Evolutionary conservation across 2,888 invertebrate species (phyloP).

Genomic region (Glyphotaelius pellucidus): DNA sequence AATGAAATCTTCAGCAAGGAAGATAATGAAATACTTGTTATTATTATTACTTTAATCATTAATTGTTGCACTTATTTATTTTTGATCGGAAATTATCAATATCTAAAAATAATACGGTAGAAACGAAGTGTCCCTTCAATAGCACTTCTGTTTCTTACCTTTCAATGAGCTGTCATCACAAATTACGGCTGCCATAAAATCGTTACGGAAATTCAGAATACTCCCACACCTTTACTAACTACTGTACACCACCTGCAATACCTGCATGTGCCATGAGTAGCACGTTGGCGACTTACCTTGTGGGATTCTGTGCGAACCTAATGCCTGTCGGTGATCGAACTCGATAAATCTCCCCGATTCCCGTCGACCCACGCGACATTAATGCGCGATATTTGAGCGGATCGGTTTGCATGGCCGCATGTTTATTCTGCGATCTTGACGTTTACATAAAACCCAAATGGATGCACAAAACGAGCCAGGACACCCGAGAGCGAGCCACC

Average conservation of each 20-base stretch:
- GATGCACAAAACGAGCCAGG: slow-evolving; percentile 24
- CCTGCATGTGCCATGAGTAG: neutral
- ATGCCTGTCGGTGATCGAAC: slow-evolving; percentile 34
- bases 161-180: neutral
- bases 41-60: too few relatives aligned
- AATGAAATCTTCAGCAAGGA: too few relatives aligned
- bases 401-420: slow-evolving; percentile 40
- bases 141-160: neutral
- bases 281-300: neutral
- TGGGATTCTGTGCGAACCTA: neutral
- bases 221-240: neutral
- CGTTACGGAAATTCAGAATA: neutral
- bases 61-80: too few relatives aligned
- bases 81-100: neutral
- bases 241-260: neutral
- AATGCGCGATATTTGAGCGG: slow-evolving; percentile 36
- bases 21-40: too few relatives aligned
- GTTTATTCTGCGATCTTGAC: slow-evolving; percentile 39
- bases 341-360: slow-evolving; percentile 36
- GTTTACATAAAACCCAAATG: slow-evolving; percentile 18
- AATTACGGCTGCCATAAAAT: neutral
- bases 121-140: neutral
- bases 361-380: slow-evolving; percentile 29
- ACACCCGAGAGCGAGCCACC: slow-evolving; percentile 29
- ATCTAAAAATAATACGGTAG: neutral